These are phyloP conservation scores for Gambusia yucatana DNA, from an alignment of 2,797 vertebrate species.

Conservation along the genomic window DNA sequence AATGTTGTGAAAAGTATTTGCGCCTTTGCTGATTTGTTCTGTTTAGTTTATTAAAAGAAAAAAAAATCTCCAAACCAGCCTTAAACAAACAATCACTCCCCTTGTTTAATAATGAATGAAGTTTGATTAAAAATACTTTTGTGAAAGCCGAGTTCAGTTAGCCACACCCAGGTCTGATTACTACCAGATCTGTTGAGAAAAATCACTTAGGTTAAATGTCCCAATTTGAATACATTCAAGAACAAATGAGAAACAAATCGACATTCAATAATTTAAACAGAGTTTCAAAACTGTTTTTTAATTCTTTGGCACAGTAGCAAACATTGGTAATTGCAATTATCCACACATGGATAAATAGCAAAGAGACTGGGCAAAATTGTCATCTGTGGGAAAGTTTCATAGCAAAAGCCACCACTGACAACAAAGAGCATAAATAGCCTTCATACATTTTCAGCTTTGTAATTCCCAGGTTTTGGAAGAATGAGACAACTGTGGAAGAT, in stretches of 20 bases:
- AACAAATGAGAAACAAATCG: neutral
- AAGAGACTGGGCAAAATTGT: neutral
- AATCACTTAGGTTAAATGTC: neutral
- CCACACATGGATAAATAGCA: neutral
- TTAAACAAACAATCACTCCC: neutral
- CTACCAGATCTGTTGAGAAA: neutral
- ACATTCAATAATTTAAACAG: neutral
- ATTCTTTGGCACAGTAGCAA: neutral
- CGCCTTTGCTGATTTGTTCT: neutral
- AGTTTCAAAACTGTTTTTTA: neutral
- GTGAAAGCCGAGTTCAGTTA: neutral
- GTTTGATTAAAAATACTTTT: neutral
- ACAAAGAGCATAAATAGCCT: neutral
- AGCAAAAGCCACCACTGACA: neutral
- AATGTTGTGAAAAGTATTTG: neutral
- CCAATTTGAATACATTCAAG: neutral
- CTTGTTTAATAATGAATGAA: neutral
- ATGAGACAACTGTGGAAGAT: too few relatives aligned
- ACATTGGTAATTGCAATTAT: neutral
- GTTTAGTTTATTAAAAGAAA: neutral
- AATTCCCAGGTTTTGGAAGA: too few relatives aligned
- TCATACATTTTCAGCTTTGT: neutral
- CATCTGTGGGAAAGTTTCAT: neutral
- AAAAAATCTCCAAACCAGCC: neutral
- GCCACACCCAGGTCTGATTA: neutral